Base-by-base conservation (phyloP, 2,113 vertebrate genomes). In the Labeo catla region DNA sequence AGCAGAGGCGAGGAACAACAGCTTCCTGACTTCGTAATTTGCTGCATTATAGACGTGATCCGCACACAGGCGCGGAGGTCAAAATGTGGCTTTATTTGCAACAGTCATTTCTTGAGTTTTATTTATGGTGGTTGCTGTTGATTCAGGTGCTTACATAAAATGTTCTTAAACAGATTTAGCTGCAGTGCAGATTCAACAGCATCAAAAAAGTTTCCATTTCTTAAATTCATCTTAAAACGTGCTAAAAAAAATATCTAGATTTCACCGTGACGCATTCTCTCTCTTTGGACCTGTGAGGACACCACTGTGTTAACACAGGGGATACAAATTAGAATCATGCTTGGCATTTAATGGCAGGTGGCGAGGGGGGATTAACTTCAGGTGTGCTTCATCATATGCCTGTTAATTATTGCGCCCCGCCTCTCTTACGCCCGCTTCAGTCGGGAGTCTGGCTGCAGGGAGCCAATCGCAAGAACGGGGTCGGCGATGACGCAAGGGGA, bases 121-220 rank as follows among this genome's bases (percentile, higher is more conserved):
- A 47, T 63, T 76, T 73, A 76, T 83, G 59, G 87, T 88, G 84
- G 87, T 76, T 87, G 61, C 83, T 21, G 52, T 54, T 13, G 19
- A 73, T 84, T 83, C 63, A 70, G 15, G 77, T 76, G 61, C 7
- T n/a, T 77, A 23, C 72, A 54, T 61, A 12, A 49, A 7, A 39
- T 57, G 15, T 45, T 16, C 13, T 88, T 81, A 36, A 11, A 61
- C 2, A 45, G 1, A 65, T 47, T 45, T 80, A 8, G n/a, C n/a
- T 81, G 10, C 70, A 70, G 8, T 43, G 66, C 15, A 19, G 34
- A 47, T 36, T 73, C 4, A 6, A 10, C 72, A 82, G 11, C 12
- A 80, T 52, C 10, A 49, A 47, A 74, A 49, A 23, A 23, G 43
- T 23, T 23, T 23, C 12, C 15, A 61, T n/a, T 66, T 11, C 4